A percentile compares a stretch with the other conserved stretches of the same genome.
Conservation (phyloP, 2,888 invertebrate species). For the Hemistola chrysoprasaria region DNA sequence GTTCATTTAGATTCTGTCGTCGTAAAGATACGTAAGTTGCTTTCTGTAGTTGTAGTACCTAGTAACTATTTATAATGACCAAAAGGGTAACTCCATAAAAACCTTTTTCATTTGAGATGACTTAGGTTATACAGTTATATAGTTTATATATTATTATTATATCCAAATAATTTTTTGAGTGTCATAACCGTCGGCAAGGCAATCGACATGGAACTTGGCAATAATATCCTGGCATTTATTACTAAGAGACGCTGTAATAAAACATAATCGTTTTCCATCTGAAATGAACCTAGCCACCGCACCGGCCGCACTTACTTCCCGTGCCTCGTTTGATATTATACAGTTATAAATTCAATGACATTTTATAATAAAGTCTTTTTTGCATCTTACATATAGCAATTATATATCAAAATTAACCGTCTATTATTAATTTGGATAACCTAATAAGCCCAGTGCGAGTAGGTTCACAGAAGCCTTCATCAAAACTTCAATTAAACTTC, state of each 20-base stretch:
- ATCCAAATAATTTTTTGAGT: background rate
- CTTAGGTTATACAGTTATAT: too few species aligned
- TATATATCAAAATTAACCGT: too few species aligned
- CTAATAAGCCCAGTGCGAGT: too few species aligned
- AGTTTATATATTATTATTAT: too few species aligned
- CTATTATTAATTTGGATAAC: too few species aligned
- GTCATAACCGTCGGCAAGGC: slow-evolving; percentile 10
- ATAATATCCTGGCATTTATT: slow-evolving; percentile 24
- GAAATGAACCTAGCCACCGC: slow-evolving; percentile 25
- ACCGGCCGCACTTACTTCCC: background rate
- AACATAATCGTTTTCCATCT: slow-evolving; percentile 40
- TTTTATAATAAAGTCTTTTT: too few species aligned
- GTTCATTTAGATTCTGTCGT: background rate
- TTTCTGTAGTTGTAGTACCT: too few species aligned
- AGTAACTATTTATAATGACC: too few species aligned
- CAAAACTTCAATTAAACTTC: too few species aligned
- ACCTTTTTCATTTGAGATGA: too few species aligned
- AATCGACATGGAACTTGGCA: slow-evolving; percentile 24
- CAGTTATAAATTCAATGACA: background rate
- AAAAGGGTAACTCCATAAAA: slow-evolving; percentile 23
- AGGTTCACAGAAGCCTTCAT: too few species aligned
- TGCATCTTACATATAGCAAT: too few species aligned
- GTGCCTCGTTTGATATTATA: background rate
- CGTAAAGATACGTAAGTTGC: background rate
- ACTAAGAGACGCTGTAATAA: slow-evolving; percentile 30